Evolutionary conservation across 2,888 invertebrate species (phyloP).

Genomic region (Sminthurinus aureus): DNA sequence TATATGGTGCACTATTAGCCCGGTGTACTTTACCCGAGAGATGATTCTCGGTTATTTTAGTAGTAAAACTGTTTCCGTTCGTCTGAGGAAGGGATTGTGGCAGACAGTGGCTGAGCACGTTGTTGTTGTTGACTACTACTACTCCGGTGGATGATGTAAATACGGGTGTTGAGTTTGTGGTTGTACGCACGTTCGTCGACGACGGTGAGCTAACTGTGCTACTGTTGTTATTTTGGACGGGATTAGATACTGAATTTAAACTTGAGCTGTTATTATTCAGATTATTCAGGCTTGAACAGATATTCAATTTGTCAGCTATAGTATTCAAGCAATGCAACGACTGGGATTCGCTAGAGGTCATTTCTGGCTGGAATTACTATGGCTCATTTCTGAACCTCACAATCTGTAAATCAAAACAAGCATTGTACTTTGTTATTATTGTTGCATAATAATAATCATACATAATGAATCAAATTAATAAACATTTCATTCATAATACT

Average conservation of each 20-base stretch:
- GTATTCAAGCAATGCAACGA: slow-evolving; percentile 59
- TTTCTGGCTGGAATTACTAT: slow-evolving; percentile 50
- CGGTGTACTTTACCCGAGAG: slow-evolving; percentile 54
- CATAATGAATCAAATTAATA: not conserved
- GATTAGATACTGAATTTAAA: slow-evolving; percentile 18
- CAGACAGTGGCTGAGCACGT: slow-evolving; percentile 25
- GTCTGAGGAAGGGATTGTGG: slow-evolving; percentile 31
- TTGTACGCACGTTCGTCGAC: slow-evolving; percentile 34
- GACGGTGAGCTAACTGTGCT: slow-evolving; percentile 33
- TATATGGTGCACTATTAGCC: slow-evolving; percentile 53
- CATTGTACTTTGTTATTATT: not conserved
- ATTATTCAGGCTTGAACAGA: slow-evolving; percentile 34
- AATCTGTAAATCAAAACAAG: slow-evolving; percentile 44
- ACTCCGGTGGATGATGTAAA: slow-evolving; percentile 13
- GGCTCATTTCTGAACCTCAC: slow-evolving; percentile 60
- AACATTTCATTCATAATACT: not conserved
- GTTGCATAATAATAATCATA: too few species aligned
- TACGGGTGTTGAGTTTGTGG: slow-evolving; percentile 30
- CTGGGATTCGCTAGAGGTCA: slow-evolving; percentile 60
- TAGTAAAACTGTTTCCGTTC: slow-evolving; percentile 11
- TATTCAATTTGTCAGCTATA: slow-evolving; percentile 48
- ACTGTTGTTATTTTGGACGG: slow-evolving; percentile 33
- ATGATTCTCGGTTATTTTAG: slow-evolving; percentile 59
- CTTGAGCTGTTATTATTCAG: slow-evolving; percentile 38
- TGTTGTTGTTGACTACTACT: slow-evolving; percentile 5